Evolutionary conservation across 2,797 vertebrate genomes (phyloP).

Genomic region (Microctenopoma steveboyesi): DNA sequence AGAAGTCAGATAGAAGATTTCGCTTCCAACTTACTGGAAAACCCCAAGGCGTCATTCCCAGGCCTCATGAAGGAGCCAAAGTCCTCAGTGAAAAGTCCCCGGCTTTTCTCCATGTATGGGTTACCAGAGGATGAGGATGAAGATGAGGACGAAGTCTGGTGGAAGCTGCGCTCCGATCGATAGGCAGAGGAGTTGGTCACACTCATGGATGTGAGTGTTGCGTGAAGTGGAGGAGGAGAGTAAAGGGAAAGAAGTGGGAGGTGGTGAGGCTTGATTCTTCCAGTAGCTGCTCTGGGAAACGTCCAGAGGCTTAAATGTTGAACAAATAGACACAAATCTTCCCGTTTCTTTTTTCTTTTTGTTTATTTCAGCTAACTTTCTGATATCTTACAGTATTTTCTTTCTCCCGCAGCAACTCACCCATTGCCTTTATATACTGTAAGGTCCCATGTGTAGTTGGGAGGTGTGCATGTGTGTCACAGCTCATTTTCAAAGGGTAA

Average conservation of each 20-base stretch:
- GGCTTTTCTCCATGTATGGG: slow-evolving; percentile 92
- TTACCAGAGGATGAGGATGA: slow-evolving; percentile 78
- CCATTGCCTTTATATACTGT: slow-evolving; percentile 54
- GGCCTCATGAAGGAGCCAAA: slow-evolving; percentile 93
- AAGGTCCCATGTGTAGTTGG: slow-evolving; percentile 18
- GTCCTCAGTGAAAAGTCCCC: slow-evolving; percentile 88
- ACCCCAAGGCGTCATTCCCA: slow-evolving; percentile 84
- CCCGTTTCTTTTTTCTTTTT: background rate
- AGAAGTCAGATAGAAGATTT: slow-evolving; percentile 7
- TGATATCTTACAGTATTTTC: background rate
- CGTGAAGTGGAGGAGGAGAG: slow-evolving; percentile 63
- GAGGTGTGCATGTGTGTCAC: slow-evolving; percentile 62
- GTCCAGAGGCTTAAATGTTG: slow-evolving; percentile 13
- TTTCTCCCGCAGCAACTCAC: slow-evolving; percentile 20
- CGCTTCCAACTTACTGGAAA: slow-evolving; percentile 87
- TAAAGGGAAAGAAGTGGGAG: slow-evolving; percentile 51
- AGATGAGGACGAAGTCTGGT: slow-evolving; percentile 82
- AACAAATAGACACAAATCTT: slow-evolving; percentile 15
- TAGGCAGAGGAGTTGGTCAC: slow-evolving; percentile 86
- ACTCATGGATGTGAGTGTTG: slow-evolving; percentile 79
- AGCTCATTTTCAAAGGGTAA: slow-evolving; percentile 74
- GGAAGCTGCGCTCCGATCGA: slow-evolving; percentile 88
- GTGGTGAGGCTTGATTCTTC: slow-evolving; percentile 49
- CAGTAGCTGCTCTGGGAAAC: slow-evolving; percentile 33
- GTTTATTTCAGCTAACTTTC: background rate